These are phyloP conservation scores for Lynx canadensis DNA, from an alignment of 2,113 vertebrate species.

Conservation along the genomic window DNA sequence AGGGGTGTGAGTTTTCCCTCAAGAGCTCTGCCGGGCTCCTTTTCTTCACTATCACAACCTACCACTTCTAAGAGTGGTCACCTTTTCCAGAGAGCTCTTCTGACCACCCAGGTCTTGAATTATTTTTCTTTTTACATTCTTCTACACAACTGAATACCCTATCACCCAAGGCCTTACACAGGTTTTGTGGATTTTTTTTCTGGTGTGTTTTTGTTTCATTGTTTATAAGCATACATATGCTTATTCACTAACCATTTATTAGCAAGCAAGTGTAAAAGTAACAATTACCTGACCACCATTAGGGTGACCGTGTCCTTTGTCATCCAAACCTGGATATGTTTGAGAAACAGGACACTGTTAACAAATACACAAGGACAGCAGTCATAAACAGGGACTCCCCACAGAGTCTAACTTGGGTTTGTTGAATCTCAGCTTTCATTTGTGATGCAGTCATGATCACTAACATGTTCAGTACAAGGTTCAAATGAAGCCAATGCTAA, in stretches of 20 bases:
- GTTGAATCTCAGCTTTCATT: background rate
- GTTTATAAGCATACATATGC: background rate
- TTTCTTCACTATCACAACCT: background rate
- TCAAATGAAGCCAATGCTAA: background rate
- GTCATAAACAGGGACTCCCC: background rate
- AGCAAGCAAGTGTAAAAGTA: background rate
- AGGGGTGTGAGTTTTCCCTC: background rate
- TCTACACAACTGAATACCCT: background rate
- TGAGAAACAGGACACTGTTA: background rate
- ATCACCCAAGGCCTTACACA: background rate
- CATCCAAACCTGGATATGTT: background rate
- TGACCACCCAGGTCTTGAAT: background rate
- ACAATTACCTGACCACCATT: background rate
- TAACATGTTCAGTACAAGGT: background rate
- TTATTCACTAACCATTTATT: background rate
- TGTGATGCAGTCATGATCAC: background rate
- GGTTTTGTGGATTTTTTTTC: background rate
- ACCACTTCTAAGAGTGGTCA: background rate
- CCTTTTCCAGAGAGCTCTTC: background rate
- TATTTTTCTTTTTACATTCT: background rate
- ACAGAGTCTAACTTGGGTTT: background rate
- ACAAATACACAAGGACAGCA: background rate
- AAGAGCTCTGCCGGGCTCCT: background rate
- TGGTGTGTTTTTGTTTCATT: background rate
- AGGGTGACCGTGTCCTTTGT: background rate